A percentile compares a stretch with the other conserved stretches of the same genome.
phyloP scores from a whole-genome alignment of 2,888 invertebrate genomes.

The Andrena camellia region DNA sequence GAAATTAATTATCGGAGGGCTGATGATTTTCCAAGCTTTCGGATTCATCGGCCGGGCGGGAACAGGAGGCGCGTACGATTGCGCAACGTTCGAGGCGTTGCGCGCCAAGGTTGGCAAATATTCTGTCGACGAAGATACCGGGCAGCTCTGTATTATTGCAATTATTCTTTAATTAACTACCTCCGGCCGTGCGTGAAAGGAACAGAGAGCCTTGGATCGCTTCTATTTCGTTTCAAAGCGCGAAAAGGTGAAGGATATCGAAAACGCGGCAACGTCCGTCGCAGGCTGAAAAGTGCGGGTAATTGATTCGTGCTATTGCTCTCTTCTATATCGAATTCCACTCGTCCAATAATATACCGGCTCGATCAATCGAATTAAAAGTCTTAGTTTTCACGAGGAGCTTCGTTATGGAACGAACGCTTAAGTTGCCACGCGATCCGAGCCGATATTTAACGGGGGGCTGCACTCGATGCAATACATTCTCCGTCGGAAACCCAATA shows the following conservation, averaged over 20 bases:
- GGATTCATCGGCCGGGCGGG: conserved; percentile 2
- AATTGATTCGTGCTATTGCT: background rate
- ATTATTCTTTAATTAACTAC: background rate
- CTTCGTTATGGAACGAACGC: background rate
- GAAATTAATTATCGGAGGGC: conserved; percentile 50
- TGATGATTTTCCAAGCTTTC: conserved; percentile 14
- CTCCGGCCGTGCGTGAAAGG: background rate
- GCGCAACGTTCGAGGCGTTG: background rate
- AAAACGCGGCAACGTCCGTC: background rate
- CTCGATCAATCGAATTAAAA: background rate
- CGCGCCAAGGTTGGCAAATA: background rate
- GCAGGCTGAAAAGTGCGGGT: background rate
- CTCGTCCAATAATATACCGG: background rate
- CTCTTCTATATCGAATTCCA: background rate
- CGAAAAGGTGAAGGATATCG: background rate
- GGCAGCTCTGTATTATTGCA: background rate
- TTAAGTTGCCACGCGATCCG: background rate
- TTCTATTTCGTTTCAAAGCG: background rate
- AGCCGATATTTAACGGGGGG: conserved; percentile 2
- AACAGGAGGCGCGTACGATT: background rate
- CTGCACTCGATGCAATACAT: conserved; percentile 5
- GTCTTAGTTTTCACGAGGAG: background rate
- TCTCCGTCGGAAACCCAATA: conserved; percentile 10
- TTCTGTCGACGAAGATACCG: background rate
- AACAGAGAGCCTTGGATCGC: background rate